Evolutionary conservation across 2,113 vertebrate genomes (phyloP).

Genomic region (Cottus gobio): DNA sequence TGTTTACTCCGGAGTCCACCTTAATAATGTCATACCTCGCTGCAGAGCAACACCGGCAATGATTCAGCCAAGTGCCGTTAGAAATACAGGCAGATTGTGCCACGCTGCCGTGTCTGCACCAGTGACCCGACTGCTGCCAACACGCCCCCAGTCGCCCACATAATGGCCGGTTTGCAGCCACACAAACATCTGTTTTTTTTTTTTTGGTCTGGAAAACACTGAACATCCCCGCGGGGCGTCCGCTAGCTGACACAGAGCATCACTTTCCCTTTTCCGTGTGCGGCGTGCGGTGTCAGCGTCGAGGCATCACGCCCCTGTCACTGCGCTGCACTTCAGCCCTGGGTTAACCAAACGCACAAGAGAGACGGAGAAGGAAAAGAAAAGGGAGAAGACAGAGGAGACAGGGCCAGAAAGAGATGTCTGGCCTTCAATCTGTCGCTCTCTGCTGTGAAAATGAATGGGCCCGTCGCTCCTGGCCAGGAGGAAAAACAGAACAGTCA

Average conservation of each 20-base stretch:
- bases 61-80: constrained; percentile 28
- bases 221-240: constrained; percentile 42
- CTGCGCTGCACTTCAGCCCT: constrained; percentile 46
- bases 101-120: background rate
- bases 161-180: constrained; percentile 38
- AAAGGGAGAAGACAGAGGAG: constrained; percentile 21
- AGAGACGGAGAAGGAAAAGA: background rate
- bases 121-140: constrained; percentile 35
- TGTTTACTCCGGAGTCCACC: constrained; percentile 28
- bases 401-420: constrained; percentile 55
- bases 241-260: constrained; percentile 57
- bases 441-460: constrained; percentile 50
- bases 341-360: constrained; percentile 51
- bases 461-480: constrained; percentile 45
- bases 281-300: constrained; percentile 37
- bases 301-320: constrained; percentile 60
- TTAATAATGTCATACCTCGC: constrained; percentile 39
- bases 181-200: constrained; percentile 50
- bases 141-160: constrained; percentile 19
- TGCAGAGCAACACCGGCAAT: constrained; percentile 23
- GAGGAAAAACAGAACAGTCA: constrained; percentile 64
- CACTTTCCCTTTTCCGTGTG: constrained; percentile 44
- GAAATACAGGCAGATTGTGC: constrained; percentile 13
- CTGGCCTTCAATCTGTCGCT: constrained; percentile 62
- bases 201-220: constrained; percentile 3